phyloP scores from a whole-genome alignment of 35 echinoderm and acorn worm species.

The Acanthaster planci region DNA sequence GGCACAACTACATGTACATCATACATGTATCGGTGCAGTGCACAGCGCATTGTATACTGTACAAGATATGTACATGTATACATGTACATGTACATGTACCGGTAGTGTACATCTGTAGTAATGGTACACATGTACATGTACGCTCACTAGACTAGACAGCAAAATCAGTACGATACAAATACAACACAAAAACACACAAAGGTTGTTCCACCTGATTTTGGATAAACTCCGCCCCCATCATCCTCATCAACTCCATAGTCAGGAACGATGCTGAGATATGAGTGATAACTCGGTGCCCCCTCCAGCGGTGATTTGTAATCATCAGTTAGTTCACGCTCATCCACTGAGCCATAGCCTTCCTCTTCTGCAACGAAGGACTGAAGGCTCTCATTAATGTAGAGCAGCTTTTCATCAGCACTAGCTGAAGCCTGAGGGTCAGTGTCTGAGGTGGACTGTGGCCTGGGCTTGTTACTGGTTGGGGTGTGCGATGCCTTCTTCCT shows the following conservation, averaged over 20 bases:
- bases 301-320: conserved; percentile 71
- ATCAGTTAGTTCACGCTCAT: conserved; percentile 41
- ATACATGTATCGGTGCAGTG: too few relatives aligned
- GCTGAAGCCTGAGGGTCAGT: neutral
- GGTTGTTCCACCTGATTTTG: neutral
- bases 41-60: too few relatives aligned
- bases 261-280: conserved; percentile 73
- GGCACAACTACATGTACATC: too few relatives aligned
- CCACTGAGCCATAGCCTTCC: conserved; percentile 62
- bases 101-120: too few relatives aligned
- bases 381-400: neutral
- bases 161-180: too few relatives aligned
- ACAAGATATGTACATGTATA: too few relatives aligned
- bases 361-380: conserved; percentile 16
- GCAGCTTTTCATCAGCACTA: neutral
- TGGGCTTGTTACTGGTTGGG: neutral
- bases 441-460: too few relatives aligned
- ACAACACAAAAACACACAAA: too few relatives aligned
- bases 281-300: conserved; percentile 65
- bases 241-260: conserved; percentile 44
- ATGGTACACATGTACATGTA: too few relatives aligned
- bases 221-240: neutral
- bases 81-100: too few relatives aligned
- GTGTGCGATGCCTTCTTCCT: neutral
- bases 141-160: too few relatives aligned